Percentiles rank a stretch among this genome's conserved stretches.
Conservation (phyloP, 2,797 vertebrate genomes). For the Ctenopoma kingsleyae region DNA sequence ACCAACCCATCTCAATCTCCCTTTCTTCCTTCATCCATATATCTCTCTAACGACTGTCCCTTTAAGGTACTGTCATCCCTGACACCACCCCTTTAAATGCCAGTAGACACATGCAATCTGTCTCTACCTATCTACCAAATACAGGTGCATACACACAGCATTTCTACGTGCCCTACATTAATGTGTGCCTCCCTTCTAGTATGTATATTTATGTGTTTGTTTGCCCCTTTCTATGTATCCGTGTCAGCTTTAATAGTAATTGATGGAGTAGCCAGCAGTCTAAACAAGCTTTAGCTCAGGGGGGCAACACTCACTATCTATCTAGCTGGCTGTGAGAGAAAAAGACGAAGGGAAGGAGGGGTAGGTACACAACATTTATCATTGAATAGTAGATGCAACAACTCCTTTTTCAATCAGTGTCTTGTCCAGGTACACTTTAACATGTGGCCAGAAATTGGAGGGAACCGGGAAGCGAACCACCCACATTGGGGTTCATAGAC, state of each 20-base stretch:
- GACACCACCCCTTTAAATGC: constrained; percentile 78
- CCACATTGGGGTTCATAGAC: too few species aligned
- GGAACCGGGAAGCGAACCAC: too few species aligned
- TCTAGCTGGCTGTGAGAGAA: constrained; percentile 51
- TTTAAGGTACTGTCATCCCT: constrained; percentile 74
- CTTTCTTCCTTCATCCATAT: constrained; percentile 55
- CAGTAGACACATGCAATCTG: constrained; percentile 71
- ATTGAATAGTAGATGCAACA: constrained; percentile 54
- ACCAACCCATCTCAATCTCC: constrained; percentile 30
- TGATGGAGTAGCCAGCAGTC: constrained; percentile 72
- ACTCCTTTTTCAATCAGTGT: constrained; percentile 21
- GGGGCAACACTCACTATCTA: constrained; percentile 65
- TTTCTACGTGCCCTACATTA: constrained; percentile 29
- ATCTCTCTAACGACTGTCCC: constrained; percentile 73
- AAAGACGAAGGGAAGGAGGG: constrained; percentile 10
- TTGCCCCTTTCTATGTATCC: constrained; percentile 43
- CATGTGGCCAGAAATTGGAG: too few species aligned
- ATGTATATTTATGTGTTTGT: constrained; percentile 46
- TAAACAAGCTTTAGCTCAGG: constrained; percentile 74
- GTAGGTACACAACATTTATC: constrained; percentile 47
- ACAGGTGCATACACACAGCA: constrained; percentile 54
- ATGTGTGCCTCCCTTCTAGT: constrained; percentile 35
- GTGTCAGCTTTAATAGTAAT: constrained; percentile 71
- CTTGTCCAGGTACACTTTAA: too few species aligned
- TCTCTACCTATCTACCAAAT: constrained; percentile 73